Conservation (phyloP, 2,797 vertebrate species). For the Cephalopachus bancanus region DNA sequence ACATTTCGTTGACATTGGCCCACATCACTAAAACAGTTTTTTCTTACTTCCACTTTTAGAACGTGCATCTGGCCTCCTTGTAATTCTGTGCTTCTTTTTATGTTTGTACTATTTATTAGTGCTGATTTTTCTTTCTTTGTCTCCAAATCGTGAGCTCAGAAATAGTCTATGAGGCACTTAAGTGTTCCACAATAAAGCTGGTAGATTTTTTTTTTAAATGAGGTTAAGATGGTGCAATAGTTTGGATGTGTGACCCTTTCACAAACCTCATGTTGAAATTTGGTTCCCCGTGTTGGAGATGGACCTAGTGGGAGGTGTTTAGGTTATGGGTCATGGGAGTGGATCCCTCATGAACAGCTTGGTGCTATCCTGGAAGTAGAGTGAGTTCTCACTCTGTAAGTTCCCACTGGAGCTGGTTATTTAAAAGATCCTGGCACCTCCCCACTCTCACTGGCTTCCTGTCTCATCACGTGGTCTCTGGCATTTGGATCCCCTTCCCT, state of each 20-base stretch:
- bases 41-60: conserved; percentile 59
- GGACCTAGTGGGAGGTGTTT: neutral
- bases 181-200: neutral
- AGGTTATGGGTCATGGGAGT: neutral
- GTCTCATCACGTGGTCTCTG: neutral
- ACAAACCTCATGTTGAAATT: neutral
- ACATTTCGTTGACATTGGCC: neutral
- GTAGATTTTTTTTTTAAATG: neutral
- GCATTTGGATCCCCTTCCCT: neutral
- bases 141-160: neutral
- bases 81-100: neutral
- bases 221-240: neutral
- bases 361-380: neutral
- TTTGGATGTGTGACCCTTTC: neutral
- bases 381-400: neutral
- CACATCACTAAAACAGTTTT: neutral
- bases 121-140: neutral
- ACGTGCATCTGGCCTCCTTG: conserved; percentile 18
- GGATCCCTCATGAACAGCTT: neutral
- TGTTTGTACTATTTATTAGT: conserved; percentile 54
- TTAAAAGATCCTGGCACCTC: neutral
- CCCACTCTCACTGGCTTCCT: neutral
- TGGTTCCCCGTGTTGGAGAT: neutral
- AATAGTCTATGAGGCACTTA: neutral
- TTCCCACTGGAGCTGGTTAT: neutral